These are phyloP conservation scores for Cairina moschata DNA, from an alignment of 2,113 vertebrate species.

Conservation along the genomic window DNA sequence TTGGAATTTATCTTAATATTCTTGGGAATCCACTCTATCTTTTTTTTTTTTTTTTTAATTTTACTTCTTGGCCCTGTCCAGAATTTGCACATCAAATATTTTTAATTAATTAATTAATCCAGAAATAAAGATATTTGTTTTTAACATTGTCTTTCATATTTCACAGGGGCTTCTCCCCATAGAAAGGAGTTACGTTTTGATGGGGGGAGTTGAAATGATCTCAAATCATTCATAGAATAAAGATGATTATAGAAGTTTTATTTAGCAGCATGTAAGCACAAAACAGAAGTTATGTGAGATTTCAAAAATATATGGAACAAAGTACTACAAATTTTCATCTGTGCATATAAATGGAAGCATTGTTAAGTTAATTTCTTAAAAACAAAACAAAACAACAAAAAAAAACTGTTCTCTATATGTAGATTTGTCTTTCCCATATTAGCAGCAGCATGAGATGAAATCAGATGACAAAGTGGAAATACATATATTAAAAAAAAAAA, in stretches of 20 bases:
- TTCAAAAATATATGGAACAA: neutral
- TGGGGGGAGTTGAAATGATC: neutral
- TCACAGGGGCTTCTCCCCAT: neutral
- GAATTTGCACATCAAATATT: neutral
- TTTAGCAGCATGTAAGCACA: neutral
- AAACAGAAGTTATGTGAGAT: neutral
- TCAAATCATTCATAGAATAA: neutral
- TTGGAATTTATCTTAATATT: neutral
- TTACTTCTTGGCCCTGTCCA: neutral
- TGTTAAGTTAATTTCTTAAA: neutral
- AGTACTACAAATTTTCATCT: neutral
- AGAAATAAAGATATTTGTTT: neutral
- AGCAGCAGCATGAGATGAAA: neutral
- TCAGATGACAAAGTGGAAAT: neutral
- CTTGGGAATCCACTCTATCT: neutral
- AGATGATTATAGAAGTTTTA: neutral
- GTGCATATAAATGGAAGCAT: neutral
- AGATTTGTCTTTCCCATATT: neutral
- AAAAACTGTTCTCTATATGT: neutral
- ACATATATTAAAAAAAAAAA: no score
- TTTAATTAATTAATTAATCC: neutral
- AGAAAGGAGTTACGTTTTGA: neutral
- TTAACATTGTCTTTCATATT: neutral
- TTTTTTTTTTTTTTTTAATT: neutral
- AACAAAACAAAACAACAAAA: no score